Percentiles rank a stretch among this genome's conserved stretches.
Evolutionary conservation across 2,797 vertebrate genomes (phyloP).

Genomic region (Cossypha polioptera): DNA sequence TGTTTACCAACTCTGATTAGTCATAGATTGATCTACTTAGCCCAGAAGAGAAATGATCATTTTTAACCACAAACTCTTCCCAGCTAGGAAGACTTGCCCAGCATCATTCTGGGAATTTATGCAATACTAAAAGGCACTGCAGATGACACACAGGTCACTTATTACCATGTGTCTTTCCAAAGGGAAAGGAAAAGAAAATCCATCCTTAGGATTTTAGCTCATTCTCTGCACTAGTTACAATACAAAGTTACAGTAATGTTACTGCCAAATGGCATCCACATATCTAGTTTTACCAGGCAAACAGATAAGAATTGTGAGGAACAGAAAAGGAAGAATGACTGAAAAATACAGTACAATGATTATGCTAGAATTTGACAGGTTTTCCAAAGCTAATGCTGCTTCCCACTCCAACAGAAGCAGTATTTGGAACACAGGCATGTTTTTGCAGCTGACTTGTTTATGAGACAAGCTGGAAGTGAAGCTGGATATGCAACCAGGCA

Average conservation of each 20-base stretch:
- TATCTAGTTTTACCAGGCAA: neutral
- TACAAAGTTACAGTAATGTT: neutral
- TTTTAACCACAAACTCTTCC: neutral
- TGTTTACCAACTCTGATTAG: neutral
- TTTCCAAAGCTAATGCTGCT: neutral
- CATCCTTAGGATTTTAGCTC: neutral
- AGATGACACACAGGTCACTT: neutral
- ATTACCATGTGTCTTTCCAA: neutral
- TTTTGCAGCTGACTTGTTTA: slow-evolving; percentile 14
- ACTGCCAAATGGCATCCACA: neutral
- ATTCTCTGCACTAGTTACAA: neutral
- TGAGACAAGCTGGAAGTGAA: neutral
- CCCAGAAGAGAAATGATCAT: neutral
- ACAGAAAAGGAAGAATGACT: neutral
- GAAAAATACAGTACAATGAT: neutral
- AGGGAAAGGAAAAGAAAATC: neutral
- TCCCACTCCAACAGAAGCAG: neutral
- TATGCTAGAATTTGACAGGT: neutral
- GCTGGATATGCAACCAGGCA: neutral
- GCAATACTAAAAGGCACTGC: neutral
- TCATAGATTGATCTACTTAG: neutral
- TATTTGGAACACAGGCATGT: neutral
- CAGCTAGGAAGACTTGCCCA: neutral
- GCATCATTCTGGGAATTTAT: neutral
- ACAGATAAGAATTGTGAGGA: neutral